Evolutionary conservation across 2,888 invertebrate species (phyloP).

Genomic region (Xestia sexstrigata): DNA sequence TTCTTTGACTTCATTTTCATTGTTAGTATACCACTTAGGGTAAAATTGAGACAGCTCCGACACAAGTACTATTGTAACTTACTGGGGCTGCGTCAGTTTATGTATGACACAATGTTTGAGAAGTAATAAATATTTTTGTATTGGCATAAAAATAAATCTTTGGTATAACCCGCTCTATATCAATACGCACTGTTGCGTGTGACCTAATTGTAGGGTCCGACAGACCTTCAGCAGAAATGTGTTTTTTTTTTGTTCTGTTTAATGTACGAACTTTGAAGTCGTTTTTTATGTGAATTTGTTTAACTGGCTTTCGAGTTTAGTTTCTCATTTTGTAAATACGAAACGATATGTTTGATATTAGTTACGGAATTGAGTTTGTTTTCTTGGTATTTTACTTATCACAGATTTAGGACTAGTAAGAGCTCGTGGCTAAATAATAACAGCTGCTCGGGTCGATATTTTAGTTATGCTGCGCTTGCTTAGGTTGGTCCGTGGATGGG

Average conservation of each 20-base stretch:
- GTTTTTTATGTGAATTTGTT: conserved; percentile 51
- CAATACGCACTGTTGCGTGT: conserved; percentile 67
- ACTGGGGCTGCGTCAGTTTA: too few species aligned
- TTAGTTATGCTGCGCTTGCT: too few species aligned
- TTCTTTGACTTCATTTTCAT: too few species aligned
- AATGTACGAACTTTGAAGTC: conserved; percentile 60
- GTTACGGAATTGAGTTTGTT: not conserved
- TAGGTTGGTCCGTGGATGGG: not conserved
- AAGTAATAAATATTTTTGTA: too few species aligned
- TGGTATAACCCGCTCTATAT: conserved; percentile 67
- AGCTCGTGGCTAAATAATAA: too few species aligned
- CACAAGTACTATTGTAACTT: too few species aligned
- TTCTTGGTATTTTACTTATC: not conserved
- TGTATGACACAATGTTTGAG: too few species aligned
- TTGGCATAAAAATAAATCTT: not conserved
- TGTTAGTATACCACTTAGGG: too few species aligned
- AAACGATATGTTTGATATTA: conserved; percentile 2
- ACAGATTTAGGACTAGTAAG: not conserved
- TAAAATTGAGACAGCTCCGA: too few species aligned
- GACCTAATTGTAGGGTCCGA: conserved; percentile 74
- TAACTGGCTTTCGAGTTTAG: conserved; percentile 36
- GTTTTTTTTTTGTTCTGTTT: conserved; percentile 56
- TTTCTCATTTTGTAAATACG: conserved; percentile 32
- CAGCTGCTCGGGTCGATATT: too few species aligned
- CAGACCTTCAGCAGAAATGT: conserved; percentile 49